Conservation (phyloP, 1,140 invertebrate genomes). For the Tribolium castaneum region DNA sequence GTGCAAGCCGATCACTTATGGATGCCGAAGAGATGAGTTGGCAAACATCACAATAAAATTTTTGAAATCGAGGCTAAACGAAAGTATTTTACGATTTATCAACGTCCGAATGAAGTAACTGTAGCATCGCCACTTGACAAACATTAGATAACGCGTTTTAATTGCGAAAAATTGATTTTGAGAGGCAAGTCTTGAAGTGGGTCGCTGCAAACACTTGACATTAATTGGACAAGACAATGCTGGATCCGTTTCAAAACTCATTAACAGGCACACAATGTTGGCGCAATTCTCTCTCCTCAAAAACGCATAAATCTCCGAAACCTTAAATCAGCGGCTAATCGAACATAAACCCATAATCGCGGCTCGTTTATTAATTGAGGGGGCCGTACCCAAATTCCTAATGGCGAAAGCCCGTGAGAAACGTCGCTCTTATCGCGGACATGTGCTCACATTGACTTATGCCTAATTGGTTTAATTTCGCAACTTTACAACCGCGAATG, state of each 20-base stretch:
- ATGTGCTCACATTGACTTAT: neutral
- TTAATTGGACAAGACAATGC: constrained; percentile 25
- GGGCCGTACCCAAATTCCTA: neutral
- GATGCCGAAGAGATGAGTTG: constrained; percentile 1
- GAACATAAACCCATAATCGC: neutral
- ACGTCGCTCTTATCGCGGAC: neutral
- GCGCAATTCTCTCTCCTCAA: neutral
- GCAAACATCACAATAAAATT: neutral
- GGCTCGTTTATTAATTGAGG: neutral
- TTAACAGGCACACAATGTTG: neutral
- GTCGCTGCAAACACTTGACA: constrained; percentile 14
- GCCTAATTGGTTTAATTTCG: constrained; percentile 19
- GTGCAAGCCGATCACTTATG: constrained; percentile 17
- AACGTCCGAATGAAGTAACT: neutral
- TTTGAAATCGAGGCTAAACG: neutral
- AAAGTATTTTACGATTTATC: neutral
- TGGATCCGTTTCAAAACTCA: constrained; percentile 6
- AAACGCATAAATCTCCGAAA: neutral
- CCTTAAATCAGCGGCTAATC: neutral
- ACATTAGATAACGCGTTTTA: neutral
- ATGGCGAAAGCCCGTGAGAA: neutral
- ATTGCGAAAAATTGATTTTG: neutral
- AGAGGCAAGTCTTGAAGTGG: neutral
- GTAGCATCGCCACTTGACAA: neutral
- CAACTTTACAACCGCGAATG: neutral